Evolutionary conservation across 1,140 invertebrate genomes (phyloP).

Genomic region (Bombus soroeensis): DNA sequence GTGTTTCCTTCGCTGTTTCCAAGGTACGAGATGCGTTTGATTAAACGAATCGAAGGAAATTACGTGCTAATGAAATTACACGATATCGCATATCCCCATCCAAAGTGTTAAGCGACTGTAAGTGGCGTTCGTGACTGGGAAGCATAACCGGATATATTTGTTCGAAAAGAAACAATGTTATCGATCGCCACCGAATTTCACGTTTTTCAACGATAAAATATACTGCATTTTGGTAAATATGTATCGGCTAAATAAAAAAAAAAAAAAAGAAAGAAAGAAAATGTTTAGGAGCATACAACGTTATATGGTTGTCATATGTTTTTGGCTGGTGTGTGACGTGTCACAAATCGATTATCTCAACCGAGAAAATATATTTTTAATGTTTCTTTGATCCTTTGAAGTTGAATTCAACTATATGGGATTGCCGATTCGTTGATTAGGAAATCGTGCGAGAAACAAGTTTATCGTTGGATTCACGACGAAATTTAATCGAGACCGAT

Average conservation of each 20-base stretch:
- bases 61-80: slow-evolving; percentile 16
- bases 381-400: not conserved
- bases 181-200: slow-evolving; percentile 19
- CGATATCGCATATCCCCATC: not conserved
- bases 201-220: no score
- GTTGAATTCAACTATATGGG: slow-evolving; percentile 11
- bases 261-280: not conserved
- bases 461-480: not conserved
- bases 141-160: not conserved
- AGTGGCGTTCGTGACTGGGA: slow-evolving; percentile 18
- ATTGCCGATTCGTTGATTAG: not conserved
- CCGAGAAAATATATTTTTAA: not conserved
- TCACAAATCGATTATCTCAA: not conserved
- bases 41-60: not conserved
- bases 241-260: not conserved
- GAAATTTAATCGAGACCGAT: slow-evolving; percentile 11
- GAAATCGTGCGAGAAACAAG: slow-evolving; percentile 1
- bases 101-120: not conserved
- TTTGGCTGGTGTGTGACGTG: no score
- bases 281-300: not conserved
- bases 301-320: not conserved
- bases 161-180: not conserved
- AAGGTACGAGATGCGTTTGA: not conserved
- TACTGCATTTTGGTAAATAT: not conserved
- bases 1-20: no score